A percentile compares a stretch with the other conserved stretches of the same genome.
Evolutionary conservation across 2,113 vertebrate genomes (phyloP).

Genomic region (Monarcha castaneiventris): DNA sequence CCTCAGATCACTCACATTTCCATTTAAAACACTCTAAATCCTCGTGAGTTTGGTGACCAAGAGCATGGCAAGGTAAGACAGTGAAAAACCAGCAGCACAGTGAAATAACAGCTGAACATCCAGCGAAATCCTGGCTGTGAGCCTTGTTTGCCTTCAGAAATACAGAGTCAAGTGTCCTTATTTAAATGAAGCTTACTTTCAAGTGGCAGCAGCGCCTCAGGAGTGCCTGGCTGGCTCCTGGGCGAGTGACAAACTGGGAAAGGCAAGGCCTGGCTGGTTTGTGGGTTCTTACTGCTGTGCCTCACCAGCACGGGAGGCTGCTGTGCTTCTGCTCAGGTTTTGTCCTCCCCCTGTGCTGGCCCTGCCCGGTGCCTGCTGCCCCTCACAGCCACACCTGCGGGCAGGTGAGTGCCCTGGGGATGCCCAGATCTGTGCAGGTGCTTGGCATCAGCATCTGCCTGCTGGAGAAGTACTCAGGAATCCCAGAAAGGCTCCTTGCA

Average conservation of each 20-base stretch:
- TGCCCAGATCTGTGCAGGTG: rapidly evolving
- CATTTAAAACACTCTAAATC: neutral
- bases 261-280: neutral
- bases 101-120: neutral
- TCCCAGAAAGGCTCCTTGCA: neutral
- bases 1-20: neutral
- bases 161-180: neutral
- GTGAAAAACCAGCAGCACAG: neutral
- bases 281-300: neutral
- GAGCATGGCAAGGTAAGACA: neutral
- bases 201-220: neutral
- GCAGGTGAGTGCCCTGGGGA: neutral
- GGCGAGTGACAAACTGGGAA: neutral
- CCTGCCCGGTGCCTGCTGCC: rapidly evolving
- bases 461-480: neutral
- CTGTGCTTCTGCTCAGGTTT: rapidly evolving
- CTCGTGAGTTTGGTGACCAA: neutral
- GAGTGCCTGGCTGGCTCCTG: neutral
- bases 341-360: neutral
- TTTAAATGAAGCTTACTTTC: neutral
- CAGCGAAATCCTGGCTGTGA: neutral
- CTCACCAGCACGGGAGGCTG: neutral
- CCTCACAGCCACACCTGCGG: rapidly evolving
- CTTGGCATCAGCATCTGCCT: neutral
- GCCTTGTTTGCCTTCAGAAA: constrained; percentile 6